phyloP scores from a whole-genome alignment of 1,140 invertebrate genomes.

The Camponotus floridanus region DNA sequence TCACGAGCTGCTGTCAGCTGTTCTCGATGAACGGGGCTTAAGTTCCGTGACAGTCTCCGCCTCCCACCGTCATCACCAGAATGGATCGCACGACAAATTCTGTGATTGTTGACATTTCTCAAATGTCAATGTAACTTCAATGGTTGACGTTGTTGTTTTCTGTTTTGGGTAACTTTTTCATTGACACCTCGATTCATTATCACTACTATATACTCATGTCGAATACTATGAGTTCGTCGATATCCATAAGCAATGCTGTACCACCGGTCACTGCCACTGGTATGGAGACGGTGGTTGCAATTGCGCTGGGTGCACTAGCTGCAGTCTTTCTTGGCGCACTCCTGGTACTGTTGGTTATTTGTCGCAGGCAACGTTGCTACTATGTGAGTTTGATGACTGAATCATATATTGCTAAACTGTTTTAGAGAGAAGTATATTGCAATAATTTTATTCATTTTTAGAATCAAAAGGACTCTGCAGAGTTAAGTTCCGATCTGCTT shows the following conservation, averaged over 20 bases:
- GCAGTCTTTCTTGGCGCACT: conserved; percentile 90
- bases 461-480: conserved; percentile 83
- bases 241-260: conserved; percentile 80
- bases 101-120: conserved; percentile 60
- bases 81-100: conserved; percentile 25
- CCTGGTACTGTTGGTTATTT: conserved; percentile 89
- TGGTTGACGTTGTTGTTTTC: not conserved
- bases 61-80: conserved; percentile 72
- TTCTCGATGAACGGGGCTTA: conserved; percentile 67
- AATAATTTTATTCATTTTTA: conserved; percentile 60
- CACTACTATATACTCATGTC: no score
- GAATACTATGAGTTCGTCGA: conserved; percentile 81
- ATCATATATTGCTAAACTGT: not conserved
- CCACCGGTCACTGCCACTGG: conserved; percentile 77
- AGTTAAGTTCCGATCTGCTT: conserved; percentile 82
- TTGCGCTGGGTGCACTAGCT: conserved; percentile 89
- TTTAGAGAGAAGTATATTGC: not conserved
- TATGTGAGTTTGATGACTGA: conserved; percentile 77
- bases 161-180: not conserved
- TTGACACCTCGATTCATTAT: not conserved
- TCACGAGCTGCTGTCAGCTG: not conserved
- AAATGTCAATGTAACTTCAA: conserved; percentile 33
- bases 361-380: conserved; percentile 86
- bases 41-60: conserved; percentile 78
- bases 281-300: conserved; percentile 90